These are phyloP conservation scores for Sarcoramphus papa DNA, from an alignment of 2,797 vertebrate genomes.

Conservation along the genomic window DNA sequence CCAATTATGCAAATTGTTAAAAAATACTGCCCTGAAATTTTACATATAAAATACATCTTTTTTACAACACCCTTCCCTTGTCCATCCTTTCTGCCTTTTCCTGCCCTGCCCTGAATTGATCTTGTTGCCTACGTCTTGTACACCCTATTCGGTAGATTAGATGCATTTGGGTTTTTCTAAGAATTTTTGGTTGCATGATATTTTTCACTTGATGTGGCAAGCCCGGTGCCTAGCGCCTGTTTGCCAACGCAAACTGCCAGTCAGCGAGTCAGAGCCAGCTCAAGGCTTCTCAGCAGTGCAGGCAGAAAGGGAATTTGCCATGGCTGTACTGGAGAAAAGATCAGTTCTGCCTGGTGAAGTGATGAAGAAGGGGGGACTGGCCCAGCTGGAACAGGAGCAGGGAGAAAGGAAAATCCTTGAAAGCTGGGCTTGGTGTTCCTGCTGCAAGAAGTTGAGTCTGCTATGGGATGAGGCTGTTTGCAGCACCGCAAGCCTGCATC, in stretches of 20 bases:
- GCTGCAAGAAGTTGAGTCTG: background rate
- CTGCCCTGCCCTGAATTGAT: background rate
- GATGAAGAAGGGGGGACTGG: background rate
- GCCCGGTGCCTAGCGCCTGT: background rate
- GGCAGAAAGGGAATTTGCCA: background rate
- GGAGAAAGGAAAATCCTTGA: background rate
- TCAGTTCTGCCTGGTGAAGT: background rate
- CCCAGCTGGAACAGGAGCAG: background rate
- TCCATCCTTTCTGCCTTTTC: background rate
- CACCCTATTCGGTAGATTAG: background rate
- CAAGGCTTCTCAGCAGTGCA: background rate
- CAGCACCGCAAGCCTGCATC: background rate
- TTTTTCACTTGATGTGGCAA: background rate
- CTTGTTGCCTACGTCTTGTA: background rate
- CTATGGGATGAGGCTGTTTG: background rate
- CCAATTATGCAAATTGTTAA: conserved; percentile 57
- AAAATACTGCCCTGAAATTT: background rate
- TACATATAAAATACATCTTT: background rate
- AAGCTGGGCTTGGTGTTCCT: background rate
- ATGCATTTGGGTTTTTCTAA: background rate
- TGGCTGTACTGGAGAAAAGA: background rate
- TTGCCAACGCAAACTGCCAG: background rate
- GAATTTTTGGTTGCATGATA: background rate
- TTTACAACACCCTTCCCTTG: background rate
- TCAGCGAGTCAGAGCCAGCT: background rate